Evolutionary conservation across 2,113 vertebrate species (phyloP), one percentile per base, ranked within the genome.

Genomic region (Ceyx margarethae): DNA sequence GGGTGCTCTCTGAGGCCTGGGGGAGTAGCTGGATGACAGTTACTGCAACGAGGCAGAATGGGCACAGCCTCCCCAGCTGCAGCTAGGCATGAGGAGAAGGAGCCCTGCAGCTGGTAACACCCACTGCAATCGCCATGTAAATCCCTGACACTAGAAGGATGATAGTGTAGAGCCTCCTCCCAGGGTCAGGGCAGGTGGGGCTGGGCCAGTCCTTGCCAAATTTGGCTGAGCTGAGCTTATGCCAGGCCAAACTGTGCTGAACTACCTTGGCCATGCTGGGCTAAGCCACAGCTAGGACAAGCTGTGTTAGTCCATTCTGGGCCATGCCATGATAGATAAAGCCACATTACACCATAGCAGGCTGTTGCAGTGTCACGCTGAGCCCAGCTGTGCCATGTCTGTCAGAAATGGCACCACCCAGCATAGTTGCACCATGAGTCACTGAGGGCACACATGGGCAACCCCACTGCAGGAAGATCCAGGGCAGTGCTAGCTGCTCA

Each of bases 321-420:
- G 46, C 46, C 33, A 35, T 19, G 60, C 58, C 25, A 26, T 37
- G 23, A 23, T 35, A 40, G 25, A 40, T 35, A 61, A 37, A 23
- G 57, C 21, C 57, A 22, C 18, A 21, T 25, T 25, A 35, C 33
- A 15, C n/a, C 19, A 40, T 9, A 3, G 2, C 1, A 11, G 28
- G 13, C 29, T 46, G 9, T 2, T 2, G 2, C 0, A 0, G 11
- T 25, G 56, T 5, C 0, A 2, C 20, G 65, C 66, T 14, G 2
- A 81, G 66, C 57, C 69, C 48, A 1, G 8, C 37, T 13, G 58
- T 15, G 45, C 64, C 45, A 3, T 87, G 75, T 37, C 67, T 3
- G 4, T 35, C 3, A 25, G 64, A 31, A 72, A 25, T 0, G 4
- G 62, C 90, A 87, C 78, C 85, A 64, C 78, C 74, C 20, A 3